A percentile compares a stretch with the other conserved stretches of the same genome.
Conservation (phyloP, 2,888 invertebrate species). For the Chymomyza fuscimana region DNA sequence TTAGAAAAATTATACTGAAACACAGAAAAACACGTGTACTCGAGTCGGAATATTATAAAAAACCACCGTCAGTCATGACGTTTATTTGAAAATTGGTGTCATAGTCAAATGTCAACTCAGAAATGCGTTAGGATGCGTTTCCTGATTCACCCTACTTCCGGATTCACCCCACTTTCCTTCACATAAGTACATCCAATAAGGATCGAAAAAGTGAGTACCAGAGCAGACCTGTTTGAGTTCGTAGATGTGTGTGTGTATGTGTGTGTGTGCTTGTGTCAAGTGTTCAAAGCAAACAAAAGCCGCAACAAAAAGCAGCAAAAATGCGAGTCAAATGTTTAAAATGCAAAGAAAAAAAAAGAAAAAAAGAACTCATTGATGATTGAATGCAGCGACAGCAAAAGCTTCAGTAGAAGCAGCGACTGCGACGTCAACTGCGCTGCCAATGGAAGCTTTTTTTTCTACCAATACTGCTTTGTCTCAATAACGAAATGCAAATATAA, state of each 20-base stretch:
- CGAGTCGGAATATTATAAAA: too few relatives aligned
- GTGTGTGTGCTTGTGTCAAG: conserved; percentile 37
- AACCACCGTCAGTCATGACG: too few relatives aligned
- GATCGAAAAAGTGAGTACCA: background rate
- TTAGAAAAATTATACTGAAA: too few relatives aligned
- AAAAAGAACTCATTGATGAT: conserved; percentile 58
- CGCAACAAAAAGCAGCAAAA: conserved; percentile 43
- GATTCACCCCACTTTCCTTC: too few relatives aligned
- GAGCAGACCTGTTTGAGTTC: conserved; percentile 9
- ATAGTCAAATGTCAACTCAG: too few relatives aligned
- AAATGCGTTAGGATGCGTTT: too few relatives aligned
- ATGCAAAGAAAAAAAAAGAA: conserved; percentile 43
- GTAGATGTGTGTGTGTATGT: conserved; percentile 19
- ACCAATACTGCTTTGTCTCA: conserved; percentile 58
- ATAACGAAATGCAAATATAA: conserved; percentile 71
- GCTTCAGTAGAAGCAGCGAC: conserved; percentile 10
- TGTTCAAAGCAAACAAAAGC: conserved; percentile 42
- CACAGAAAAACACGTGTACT: too few relatives aligned
- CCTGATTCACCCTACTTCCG: too few relatives aligned
- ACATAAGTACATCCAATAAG: too few relatives aligned
- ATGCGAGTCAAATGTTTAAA: conserved; percentile 65
- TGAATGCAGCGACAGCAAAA: conserved; percentile 51
- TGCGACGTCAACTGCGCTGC: conserved; percentile 15
- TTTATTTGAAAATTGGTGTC: too few relatives aligned
- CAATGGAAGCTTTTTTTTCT: conserved; percentile 36